Evolutionary conservation across 2,797 vertebrate genomes (phyloP), one percentile per base, ranked within the genome.

Genomic region (Furcifer pardalis): DNA sequence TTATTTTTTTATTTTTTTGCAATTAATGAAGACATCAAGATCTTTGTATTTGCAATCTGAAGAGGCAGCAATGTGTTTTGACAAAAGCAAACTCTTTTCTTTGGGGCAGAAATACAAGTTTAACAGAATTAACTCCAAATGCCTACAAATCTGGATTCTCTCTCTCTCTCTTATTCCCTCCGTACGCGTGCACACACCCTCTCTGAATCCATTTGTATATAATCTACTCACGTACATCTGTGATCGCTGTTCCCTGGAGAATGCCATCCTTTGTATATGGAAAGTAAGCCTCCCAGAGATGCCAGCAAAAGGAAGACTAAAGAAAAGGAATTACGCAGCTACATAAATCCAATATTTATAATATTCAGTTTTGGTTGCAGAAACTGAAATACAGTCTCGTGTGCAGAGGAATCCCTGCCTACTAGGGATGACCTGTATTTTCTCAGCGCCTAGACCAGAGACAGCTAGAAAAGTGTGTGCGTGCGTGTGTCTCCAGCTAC

Each of bases 321-420:
- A 3, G 21, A 8, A 12, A 52, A 65, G 37, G 52, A 65, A 44
- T 78, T 81, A 9, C 2, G 77, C 27, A 40, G 66, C 82, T 80
- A 25, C 8, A 37, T 62, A 12, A 77, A 90, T 37, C 77, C 90
- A 86, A 68, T 80, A 0, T 80, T 60, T 56, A 77, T n/a, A 86
- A 81, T 59, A 59, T 79, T 78, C 66, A 42, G 79, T 82, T 83
- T 81, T 87, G 79, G 35, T 60, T 56, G 0, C 59, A 5, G 37
- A 87, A 65, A 88, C 60, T 56, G 82, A 1, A 42, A 37, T 46
- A 59, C 66, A 23, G 73, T 89, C n/a, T n/a, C 80, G 81, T 82
- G 82, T 23, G 6, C 77, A 59, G 82, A 81, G 78, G 66, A 85
- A 87, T 78, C 71, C 79, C 93, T 92, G 66, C 87, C 94, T 88